These are phyloP conservation scores for Spialia ferax DNA, from an alignment of 2,888 invertebrate genomes.

Conservation along the genomic window DNA sequence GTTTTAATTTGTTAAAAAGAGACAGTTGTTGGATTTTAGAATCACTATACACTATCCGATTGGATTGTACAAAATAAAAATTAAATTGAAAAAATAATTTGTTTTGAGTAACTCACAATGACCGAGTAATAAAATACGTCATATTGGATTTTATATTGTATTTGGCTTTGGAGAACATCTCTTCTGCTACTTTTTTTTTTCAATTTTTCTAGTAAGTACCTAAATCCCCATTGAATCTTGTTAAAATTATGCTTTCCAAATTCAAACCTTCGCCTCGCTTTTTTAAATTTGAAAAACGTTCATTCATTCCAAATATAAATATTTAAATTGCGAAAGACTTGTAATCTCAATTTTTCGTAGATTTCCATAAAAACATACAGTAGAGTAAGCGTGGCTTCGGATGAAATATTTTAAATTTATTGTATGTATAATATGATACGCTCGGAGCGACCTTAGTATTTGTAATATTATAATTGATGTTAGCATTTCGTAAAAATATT, in stretches of 20 bases:
- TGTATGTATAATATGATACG: constrained; percentile 47
- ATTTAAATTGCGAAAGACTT: constrained; percentile 32
- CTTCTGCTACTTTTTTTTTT: too few relatives aligned
- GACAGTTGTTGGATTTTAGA: too few relatives aligned
- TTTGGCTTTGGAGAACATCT: too few relatives aligned
- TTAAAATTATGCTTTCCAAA: background rate
- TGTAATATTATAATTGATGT: constrained; percentile 64
- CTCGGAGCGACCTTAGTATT: constrained; percentile 60
- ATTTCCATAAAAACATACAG: constrained; percentile 26
- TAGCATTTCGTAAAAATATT: constrained; percentile 66
- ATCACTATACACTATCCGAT: too few relatives aligned
- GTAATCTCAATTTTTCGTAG: constrained; percentile 41
- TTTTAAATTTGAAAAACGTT: background rate
- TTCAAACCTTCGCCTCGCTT: background rate
- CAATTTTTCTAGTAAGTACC: too few relatives aligned
- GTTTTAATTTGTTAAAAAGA: too few relatives aligned
- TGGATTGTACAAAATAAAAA: too few relatives aligned
- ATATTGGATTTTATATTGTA: too few relatives aligned
- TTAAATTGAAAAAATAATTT: too few relatives aligned
- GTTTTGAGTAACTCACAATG: too few relatives aligned
- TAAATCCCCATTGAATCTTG: too few relatives aligned
- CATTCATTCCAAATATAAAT: constrained; percentile 37
- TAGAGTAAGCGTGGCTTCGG: constrained; percentile 55
- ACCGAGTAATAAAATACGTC: too few relatives aligned
- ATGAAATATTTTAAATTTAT: constrained; percentile 40